phyloP scores from a whole-genome alignment of 2,113 vertebrate species.

The Pongo abelii region DNA sequence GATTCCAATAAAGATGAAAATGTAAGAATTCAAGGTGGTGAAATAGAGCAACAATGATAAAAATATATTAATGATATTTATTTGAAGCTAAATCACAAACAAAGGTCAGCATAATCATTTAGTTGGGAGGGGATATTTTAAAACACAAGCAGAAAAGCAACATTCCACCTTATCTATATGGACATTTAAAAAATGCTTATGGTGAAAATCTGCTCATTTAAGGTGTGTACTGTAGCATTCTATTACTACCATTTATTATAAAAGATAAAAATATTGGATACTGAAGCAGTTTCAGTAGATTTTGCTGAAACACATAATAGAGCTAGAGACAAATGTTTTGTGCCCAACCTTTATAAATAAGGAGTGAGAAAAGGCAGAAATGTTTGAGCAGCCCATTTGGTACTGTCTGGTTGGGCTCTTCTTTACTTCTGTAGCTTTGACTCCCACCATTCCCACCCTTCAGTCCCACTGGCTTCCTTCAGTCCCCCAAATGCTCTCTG shows the following conservation, averaged over 20 bases:
- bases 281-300: not conserved
- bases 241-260: not conserved
- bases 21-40: not conserved
- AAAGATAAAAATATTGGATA: not conserved
- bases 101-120: not conserved
- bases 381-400: not conserved
- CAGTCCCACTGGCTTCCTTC: not conserved
- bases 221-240: not conserved
- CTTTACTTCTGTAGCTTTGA: not conserved
- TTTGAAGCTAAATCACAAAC: not conserved
- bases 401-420: fast-evolving
- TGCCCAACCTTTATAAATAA: not conserved
- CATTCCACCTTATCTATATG: not conserved
- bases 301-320: not conserved
- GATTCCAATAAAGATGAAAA: not conserved
- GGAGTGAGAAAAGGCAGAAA: not conserved
- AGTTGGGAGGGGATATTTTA: not conserved
- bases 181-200: not conserved
- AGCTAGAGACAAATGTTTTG: not conserved
- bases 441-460: not conserved
- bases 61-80: not conserved
- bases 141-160: not conserved
- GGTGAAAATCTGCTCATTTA: not conserved
- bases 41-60: not conserved
- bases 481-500: not conserved